Evolutionary conservation across 1,140 invertebrate species (phyloP), one percentile per base, ranked within the genome.

Genomic region (Euwallacea fornicatus): DNA sequence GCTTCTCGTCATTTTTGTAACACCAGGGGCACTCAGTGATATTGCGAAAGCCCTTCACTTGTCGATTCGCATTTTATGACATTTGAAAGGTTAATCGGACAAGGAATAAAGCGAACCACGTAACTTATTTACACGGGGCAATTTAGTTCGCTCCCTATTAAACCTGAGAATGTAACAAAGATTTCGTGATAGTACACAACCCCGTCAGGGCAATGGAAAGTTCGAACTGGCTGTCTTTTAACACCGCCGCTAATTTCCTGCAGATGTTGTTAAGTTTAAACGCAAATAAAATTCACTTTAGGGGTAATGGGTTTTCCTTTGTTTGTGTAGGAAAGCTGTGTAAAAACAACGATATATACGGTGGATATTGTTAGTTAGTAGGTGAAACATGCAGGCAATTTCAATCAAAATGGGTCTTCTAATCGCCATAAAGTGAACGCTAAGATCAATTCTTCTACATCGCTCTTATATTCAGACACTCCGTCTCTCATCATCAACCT

Each of bases 1-100:
- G 7, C 15, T 9, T 66, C 53, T 47, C 47, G 43, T n/a, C 44
- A 63, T 47, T 63, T 63, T 50, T 11, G 46, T 3, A 61, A n/a
- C 9, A 42, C 13, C 41, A n/a, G 11, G 11, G 16, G 16, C 59
- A n/a, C 11, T n/a, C 41, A 10, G 9, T 61, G 9, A n/a, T 61
- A n/a, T 61, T 42, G 10, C 59, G 4, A 33, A 33, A 33, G 21
- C 21, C 21, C 21, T 33, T 33, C 21, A 33, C 21, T 33, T 33
- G 21, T 33, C 21, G 21, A 33, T 33, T 33, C 21, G 21, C 21
- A 33, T 33, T 33, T 33, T 4, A 33, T 33, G 21, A 33, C 21
- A 4, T 33, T 4, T 33, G 21, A 33, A 33, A 33, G 21, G 21
- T 33, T 33, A 33, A 33, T 33, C 21, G 21, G 21, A 33, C 46